Base-by-base conservation (phyloP, 2,888 invertebrate genomes). In the Dicycla oo region DNA sequence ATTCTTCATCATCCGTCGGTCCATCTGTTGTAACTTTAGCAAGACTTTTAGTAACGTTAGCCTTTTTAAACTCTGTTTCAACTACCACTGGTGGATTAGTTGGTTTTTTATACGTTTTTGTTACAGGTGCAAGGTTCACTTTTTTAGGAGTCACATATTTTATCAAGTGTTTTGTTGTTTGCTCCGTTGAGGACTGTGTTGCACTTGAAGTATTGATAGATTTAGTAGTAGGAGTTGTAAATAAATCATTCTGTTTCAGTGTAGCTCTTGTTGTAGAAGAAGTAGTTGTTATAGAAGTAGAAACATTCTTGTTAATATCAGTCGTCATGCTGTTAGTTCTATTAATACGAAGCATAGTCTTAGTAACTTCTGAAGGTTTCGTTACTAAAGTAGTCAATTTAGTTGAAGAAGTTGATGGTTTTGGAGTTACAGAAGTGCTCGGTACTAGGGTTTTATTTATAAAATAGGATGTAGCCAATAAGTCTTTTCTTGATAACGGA, bases 301-400 rank as follows among this genome's bases (percentile, higher is more conserved):
- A 90, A 91, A 89, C 88, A 80, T 90, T 93, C 84, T 86, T 87
- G 84, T 87, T 91, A 87, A 86, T 88, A 88, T 88, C 87, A 89
- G 91, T 92, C 89, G 84, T 81, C 94, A 94, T 95, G 95, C 95
- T 95, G 90, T 95, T 95, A 95, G 94, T 94, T 87, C 86, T 91
- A 87, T 91, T 92, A 90, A 84, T 90, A 83, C 61, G 69, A 79
- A 63, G 53, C 70, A 77, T 67, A 75, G 72, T 71, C 72, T 70
- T 79, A 87, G 85, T 86, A 71, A 70, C 65, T 82, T 77, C 75
- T 58, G 73, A 65, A 80, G 83, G 56, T 49, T 72, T 75, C 61
- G 69, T 81, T 77, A 76, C 71, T 75, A 79, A 81, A 71, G 86
- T 80, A 61, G 78, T 60, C 70, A 80, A 81, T 85, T 82, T 86